Conservation (phyloP, 1,140 invertebrate genomes). For the Streblospio benedicti region DNA sequence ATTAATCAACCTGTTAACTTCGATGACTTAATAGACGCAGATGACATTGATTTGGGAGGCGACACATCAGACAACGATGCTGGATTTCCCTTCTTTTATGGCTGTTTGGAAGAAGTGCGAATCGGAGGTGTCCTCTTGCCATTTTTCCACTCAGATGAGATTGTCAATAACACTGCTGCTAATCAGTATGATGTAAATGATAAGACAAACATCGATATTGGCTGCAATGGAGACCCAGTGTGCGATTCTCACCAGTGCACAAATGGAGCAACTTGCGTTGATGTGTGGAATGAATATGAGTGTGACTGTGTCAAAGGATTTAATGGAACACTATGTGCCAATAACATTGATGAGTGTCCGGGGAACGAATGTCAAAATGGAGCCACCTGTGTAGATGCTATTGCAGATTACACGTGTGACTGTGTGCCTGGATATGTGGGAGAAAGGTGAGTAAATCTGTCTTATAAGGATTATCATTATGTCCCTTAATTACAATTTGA, state of each 20-base stretch:
- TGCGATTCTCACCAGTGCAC: constrained; percentile 22
- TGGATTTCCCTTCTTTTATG: constrained; percentile 61
- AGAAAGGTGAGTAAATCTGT: constrained; percentile 1
- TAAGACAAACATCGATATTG: constrained; percentile 11
- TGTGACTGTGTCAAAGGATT: constrained; percentile 41
- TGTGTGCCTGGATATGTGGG: constrained; percentile 15
- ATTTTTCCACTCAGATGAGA: constrained; percentile 60
- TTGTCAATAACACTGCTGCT: constrained; percentile 34
- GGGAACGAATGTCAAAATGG: constrained; percentile 14
- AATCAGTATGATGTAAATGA: constrained; percentile 27
- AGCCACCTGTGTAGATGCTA: constrained; percentile 15
- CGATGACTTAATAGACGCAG: no score
- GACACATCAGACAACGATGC: no score
- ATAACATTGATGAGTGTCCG: constrained; percentile 54
- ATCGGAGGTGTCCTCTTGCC: constrained; percentile 75
- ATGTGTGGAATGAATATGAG: constrained; percentile 69
- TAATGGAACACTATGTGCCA: constrained; percentile 51
- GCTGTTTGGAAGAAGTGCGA: constrained; percentile 82
- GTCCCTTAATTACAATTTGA: no score
- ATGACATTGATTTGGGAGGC: no score
- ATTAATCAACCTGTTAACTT: no score
- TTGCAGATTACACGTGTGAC: constrained; percentile 60
- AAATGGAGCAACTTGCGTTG: constrained; percentile 1
- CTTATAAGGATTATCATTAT: no score
- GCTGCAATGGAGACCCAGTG: constrained; percentile 16